Evolutionary conservation across 2,797 vertebrate species (phyloP), one percentile per base, ranked within the genome.

Genomic region (Hippocampus kuda): DNA sequence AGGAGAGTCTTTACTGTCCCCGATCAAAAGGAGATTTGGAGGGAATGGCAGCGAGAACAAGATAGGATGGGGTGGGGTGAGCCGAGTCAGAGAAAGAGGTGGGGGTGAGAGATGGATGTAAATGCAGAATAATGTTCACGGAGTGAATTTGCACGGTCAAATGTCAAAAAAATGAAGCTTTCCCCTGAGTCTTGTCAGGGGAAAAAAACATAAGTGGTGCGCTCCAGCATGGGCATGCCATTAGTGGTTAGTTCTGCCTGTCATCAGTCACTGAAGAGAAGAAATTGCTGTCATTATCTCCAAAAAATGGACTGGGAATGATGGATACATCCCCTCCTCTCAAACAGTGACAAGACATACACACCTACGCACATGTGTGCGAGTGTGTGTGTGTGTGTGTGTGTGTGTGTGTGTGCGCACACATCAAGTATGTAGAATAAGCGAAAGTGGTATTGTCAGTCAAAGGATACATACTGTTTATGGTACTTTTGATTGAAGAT

Each of bases 151-250:
- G 94, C 95, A 98, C 98, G 97, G 95, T 97, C 97, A 98, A 98
- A 95, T 97, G 97, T 99, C 95, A 97, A 94, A 99, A 98, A 99
- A 98, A 98, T 97, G 94, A 97, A 94, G 92, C 93, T 92, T 96
- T 96, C 92, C 91, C 92, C 88, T 91, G 93, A 95, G 94, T 92
- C 94, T 94, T 96, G 96, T 98, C 96, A 97, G 90, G 63, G 93
- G 92, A 93, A 93, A 96, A 95, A 94, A 96, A 95, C 92, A 79
- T 93, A 93, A 95, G 94, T 93, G 94, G 94, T 92, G 86, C 84
- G 90, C 93, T 92, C 92, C 90, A 91, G 93, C 93, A 93, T 91
- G 91, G 93, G 91, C 93, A 90, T 91, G 95, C 94, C 95, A 96
- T 96, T 92, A 94, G 92, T 91, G 90, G 91, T 98, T 97, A 98